Conservation (phyloP, 2,888 invertebrate genomes). For the Gymnosoma rotundatum region DNA sequence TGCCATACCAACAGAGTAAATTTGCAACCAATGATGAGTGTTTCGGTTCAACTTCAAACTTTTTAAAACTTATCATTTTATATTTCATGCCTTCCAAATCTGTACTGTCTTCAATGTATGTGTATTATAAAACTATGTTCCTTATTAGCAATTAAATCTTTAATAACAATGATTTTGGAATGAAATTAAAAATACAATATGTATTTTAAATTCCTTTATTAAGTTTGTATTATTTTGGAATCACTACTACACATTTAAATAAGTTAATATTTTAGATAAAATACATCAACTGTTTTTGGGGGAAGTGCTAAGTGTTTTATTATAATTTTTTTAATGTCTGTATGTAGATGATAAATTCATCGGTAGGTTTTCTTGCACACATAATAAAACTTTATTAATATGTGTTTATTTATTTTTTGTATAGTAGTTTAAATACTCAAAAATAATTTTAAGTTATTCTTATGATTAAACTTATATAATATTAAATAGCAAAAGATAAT, state of each 20-base stretch:
- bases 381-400: conserved; percentile 33
- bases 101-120: no score
- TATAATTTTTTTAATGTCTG: not conserved
- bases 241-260: conserved; percentile 54
- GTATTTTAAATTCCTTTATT: no score
- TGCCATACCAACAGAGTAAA: no score
- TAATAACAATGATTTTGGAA: no score
- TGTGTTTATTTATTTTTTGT: conserved; percentile 19
- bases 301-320: conserved; percentile 15
- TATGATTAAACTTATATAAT: conserved; percentile 43
- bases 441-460: conserved; percentile 25
- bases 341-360: conserved; percentile 39
- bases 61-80: no score
- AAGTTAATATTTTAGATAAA: conserved; percentile 16
- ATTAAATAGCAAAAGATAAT: conserved; percentile 31
- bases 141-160: no score
- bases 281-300: conserved; percentile 25
- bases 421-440: conserved; percentile 26
- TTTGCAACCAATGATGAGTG: no score
- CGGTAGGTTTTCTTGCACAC: conserved; percentile 50
- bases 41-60: no score
- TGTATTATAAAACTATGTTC: no score
- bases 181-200: no score
- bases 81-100: no score
- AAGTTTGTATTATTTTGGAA: conserved; percentile 18